These are phyloP conservation scores for Hemaris fuciformis DNA, from an alignment of 2,888 invertebrate species.

Conservation along the genomic window DNA sequence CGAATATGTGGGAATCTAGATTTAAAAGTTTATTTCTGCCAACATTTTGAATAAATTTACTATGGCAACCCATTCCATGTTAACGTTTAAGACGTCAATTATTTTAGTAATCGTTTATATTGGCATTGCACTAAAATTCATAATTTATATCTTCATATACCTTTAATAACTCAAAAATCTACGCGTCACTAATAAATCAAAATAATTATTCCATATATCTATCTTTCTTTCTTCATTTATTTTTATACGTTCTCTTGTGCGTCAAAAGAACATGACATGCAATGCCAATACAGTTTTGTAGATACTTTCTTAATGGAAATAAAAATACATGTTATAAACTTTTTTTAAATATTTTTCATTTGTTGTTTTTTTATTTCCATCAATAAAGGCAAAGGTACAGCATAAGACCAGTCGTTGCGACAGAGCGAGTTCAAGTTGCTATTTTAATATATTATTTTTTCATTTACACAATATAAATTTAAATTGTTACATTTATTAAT, in stretches of 20 bases:
- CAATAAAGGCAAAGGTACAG: neutral
- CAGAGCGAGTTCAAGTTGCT: conserved; percentile 58
- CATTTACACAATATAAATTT: conserved; percentile 79
- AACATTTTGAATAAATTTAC: conserved; percentile 12
- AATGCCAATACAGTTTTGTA: conserved; percentile 3
- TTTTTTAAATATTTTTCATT: neutral
- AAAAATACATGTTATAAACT: neutral
- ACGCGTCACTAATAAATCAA: conserved; percentile 2
- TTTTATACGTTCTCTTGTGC: conserved; percentile 8
- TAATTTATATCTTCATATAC: neutral
- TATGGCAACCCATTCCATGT: conserved; percentile 58
- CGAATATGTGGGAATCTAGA: conserved; percentile 7
- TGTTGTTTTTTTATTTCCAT: conserved; percentile 1
- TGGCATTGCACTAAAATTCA: conserved; percentile 43
- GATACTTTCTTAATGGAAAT: neutral
- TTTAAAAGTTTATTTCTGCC: conserved; percentile 11
- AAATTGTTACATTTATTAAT: conserved; percentile 79
- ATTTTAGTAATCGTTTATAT: conserved; percentile 43
- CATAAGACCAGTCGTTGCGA: conserved; percentile 49
- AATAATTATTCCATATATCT: neutral
- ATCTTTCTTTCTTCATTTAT: conserved; percentile 2
- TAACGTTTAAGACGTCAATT: conserved; percentile 36
- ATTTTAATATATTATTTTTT: conserved; percentile 47
- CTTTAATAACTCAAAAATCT: conserved; percentile 1
- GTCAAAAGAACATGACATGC: neutral